These are phyloP conservation scores for Alsophila aescularia DNA, from an alignment of 2,888 invertebrate genomes.

Conservation along the genomic window DNA sequence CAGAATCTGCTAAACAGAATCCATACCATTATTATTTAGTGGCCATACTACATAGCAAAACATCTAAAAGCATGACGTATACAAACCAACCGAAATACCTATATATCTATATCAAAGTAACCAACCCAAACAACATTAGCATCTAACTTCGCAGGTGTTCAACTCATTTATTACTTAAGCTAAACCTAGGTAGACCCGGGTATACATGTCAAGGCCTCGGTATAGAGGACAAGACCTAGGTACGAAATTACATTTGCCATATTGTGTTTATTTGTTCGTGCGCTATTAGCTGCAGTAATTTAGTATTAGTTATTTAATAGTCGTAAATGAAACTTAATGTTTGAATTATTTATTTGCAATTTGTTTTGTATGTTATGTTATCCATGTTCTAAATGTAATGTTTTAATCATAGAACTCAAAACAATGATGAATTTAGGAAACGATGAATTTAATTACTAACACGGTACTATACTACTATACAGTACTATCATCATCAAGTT, in stretches of 20 bases:
- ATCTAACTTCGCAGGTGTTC: slow-evolving; percentile 34
- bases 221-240: slow-evolving; percentile 39
- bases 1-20: no score
- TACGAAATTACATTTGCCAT: slow-evolving; percentile 35
- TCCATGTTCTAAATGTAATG: no score
- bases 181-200: slow-evolving; percentile 9
- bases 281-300: slow-evolving; percentile 30
- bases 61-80: no score
- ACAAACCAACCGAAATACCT: not conserved
- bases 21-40: no score
- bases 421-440: no score
- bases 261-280: slow-evolving; percentile 33
- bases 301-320: slow-evolving; percentile 14
- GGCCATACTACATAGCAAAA: no score
- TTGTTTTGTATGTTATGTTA: not conserved
- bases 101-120: slow-evolving; percentile 22
- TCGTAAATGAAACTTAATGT: slow-evolving; percentile 11
- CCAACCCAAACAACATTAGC: slow-evolving; percentile 26
- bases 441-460: no score
- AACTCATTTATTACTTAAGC: slow-evolving; percentile 33
- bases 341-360: not conserved
- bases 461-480: no score
- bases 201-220: slow-evolving; percentile 36
- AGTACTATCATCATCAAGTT: no score
- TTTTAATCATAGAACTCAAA: no score